These are phyloP conservation scores for Clupea harengus DNA, from an alignment of 2,113 vertebrate genomes.

Conservation along the genomic window DNA sequence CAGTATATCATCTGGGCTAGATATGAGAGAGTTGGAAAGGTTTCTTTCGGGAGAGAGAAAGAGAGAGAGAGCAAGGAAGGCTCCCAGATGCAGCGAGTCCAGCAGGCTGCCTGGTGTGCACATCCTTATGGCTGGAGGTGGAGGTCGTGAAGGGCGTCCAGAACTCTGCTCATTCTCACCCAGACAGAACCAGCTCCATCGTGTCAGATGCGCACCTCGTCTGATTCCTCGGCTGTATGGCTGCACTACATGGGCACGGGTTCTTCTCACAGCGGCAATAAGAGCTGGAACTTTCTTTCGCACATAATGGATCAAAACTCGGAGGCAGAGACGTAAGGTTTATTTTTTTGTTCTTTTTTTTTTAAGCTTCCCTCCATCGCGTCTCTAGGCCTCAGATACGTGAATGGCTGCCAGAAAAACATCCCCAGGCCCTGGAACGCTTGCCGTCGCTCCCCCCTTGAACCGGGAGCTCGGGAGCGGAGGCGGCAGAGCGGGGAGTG, in stretches of 20 bases:
- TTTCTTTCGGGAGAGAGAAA: conserved; percentile 57
- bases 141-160: conserved; percentile 2
- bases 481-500: conserved; percentile 50
- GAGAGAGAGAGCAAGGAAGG: conserved; percentile 23
- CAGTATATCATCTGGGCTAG: neutral
- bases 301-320: neutral
- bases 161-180: neutral
- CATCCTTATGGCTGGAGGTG: conserved; percentile 25
- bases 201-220: neutral
- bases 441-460: conserved; percentile 36
- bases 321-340: neutral
- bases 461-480: conserved; percentile 54
- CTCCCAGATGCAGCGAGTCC: conserved; percentile 29
- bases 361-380: neutral
- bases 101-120: conserved; percentile 11
- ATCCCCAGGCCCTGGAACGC: neutral
- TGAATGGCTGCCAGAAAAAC: neutral
- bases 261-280: neutral
- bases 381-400: neutral
- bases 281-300: neutral
- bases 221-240: neutral
- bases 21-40: conserved; percentile 26
- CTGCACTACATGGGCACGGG: neutral
- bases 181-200: neutral
- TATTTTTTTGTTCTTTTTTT: neutral